phyloP scores from a whole-genome alignment of 2,888 invertebrate genomes.

The Anodontia alba region DNA sequence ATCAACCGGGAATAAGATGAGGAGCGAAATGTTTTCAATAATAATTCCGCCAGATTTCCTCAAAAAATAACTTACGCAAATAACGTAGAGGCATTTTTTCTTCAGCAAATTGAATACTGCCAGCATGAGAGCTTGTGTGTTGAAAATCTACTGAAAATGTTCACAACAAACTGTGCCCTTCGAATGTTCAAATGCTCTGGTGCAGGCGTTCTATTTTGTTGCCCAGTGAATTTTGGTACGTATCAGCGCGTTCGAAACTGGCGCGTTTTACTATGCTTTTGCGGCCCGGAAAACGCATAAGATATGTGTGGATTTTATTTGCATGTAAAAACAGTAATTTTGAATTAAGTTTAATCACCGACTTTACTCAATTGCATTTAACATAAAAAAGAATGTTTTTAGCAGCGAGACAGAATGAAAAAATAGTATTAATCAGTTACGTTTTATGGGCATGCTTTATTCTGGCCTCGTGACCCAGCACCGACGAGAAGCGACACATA shows the following conservation, averaged over 20 bases:
- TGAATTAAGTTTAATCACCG: too few relatives aligned
- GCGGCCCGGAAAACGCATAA: conserved; percentile 68
- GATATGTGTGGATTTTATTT: too few relatives aligned
- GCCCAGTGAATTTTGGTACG: conserved; percentile 48
- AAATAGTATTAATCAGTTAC: neutral
- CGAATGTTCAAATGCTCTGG: conserved; percentile 15
- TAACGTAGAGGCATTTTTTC: neutral
- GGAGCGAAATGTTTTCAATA: too few relatives aligned
- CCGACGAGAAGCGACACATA: conserved; percentile 43
- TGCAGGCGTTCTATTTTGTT: conserved; percentile 63
- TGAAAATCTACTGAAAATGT: neutral
- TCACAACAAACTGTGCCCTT: neutral
- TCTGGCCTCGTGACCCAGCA: conserved; percentile 7
- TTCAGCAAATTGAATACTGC: neutral
- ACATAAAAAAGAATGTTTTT: too few relatives aligned
- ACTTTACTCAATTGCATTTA: too few relatives aligned
- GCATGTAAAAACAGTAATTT: conserved; percentile 35
- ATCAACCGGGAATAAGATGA: too few relatives aligned
- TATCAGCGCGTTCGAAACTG: conserved; percentile 78
- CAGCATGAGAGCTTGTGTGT: too few relatives aligned
- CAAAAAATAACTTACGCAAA: neutral
- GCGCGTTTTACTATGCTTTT: conserved; percentile 78
- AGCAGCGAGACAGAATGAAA: too few relatives aligned
- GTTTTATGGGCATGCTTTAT: neutral
- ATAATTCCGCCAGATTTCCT: neutral